Evolutionary conservation across 2,888 invertebrate genomes (phyloP), one percentile per base, ranked within the genome.

Genomic region (Ophion ventricosus): DNA sequence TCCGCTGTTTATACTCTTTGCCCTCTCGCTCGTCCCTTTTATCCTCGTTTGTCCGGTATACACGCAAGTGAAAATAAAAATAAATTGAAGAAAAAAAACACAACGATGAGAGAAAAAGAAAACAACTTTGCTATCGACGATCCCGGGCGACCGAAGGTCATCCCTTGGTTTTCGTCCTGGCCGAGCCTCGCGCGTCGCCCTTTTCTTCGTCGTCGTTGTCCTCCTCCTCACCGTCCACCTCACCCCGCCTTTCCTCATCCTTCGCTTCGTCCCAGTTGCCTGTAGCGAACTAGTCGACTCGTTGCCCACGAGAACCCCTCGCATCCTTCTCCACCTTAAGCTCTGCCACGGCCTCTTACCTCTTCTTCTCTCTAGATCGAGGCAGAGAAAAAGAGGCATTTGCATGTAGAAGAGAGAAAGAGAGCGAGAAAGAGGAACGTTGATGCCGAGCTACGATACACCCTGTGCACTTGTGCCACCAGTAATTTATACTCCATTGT

Each of bases 401-500:
- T 64, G 59, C 49, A 14, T 57, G 10, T 25, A 5, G 14, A 25
- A 56, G 69, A 29, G 78, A 40, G 26, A 26, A 17, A 10, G 14
- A 4, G 26, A 77, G 70, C 11, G 29, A 3, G 40, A 40, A 43
- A 64, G 61, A 35, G 40, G 20, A 43, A 70, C 70, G 64, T 59
- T 64, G 84, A 86, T 79, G 66, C 79, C 72, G 63, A 82, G 69
- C 40, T 57, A 85, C 80, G 83, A 83, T 77, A 82, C 72, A 77
- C 84, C 82, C 83, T 61, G 66, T 86, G 82, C 78, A 80, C 86
- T 77, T 83, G 78, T 85, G 85, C 88, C 90, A 88, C 87, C 87
- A 85, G 88, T 90, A 91, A 91, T 91, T 90, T 91, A 91, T 90
- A 91, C 91, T 86, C 89, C 86, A 90, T 91, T 90, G 90, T 91